Evolutionary conservation across 35 echinoderm and acorn worm species (phyloP).

Genomic region (Hemicentrotus pulcherrimus): DNA sequence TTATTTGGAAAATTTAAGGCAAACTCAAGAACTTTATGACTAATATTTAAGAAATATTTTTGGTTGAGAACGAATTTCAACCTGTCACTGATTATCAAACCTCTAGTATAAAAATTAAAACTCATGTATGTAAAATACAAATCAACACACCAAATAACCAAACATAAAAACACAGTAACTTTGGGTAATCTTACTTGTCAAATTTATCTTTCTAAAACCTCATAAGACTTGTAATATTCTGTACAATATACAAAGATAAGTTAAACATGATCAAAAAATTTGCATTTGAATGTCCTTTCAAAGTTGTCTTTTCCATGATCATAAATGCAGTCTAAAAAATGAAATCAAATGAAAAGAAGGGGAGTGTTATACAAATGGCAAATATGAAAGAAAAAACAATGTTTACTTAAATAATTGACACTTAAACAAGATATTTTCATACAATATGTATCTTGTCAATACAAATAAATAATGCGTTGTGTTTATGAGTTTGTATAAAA

Average conservation of each 20-base stretch:
- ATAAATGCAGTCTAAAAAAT: neutral
- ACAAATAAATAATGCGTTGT: neutral
- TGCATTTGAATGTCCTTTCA: neutral
- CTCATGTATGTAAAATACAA: neutral
- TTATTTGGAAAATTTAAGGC: too few species aligned
- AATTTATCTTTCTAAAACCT: constrained; percentile 21
- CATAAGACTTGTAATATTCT: constrained; percentile 33
- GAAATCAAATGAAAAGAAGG: neutral
- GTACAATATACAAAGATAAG: constrained; percentile 38
- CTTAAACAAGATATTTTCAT: neutral
- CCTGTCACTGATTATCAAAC: too few species aligned
- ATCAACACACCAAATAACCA: neutral
- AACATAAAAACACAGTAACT: neutral
- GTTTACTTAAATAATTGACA: neutral
- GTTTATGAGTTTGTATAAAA: neutral
- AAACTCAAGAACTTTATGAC: too few species aligned
- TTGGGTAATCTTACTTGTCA: neutral
- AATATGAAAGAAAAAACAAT: neutral
- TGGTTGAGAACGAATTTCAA: too few species aligned
- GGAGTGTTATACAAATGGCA: neutral
- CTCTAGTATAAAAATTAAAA: too few species aligned
- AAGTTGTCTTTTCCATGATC: neutral
- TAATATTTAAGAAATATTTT: too few species aligned
- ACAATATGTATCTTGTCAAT: neutral
- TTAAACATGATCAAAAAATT: neutral